A percentile compares a stretch with the other conserved stretches of the same genome.
Evolutionary conservation across 2,888 invertebrate species (phyloP).

Genomic region (Agrotis clavis): DNA sequence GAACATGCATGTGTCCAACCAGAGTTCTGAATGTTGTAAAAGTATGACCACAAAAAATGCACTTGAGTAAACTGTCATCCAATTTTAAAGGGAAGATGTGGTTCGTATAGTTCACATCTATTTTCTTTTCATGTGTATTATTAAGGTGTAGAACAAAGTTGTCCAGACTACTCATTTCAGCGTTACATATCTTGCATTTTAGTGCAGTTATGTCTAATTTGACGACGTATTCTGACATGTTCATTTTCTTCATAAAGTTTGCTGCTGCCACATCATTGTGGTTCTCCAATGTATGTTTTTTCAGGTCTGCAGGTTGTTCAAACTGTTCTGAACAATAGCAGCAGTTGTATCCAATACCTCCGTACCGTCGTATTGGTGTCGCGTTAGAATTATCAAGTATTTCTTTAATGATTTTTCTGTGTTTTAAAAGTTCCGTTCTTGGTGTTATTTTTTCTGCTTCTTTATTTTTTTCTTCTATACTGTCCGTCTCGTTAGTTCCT

Average conservation of each 20-base stretch:
- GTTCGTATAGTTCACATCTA: constrained; percentile 67
- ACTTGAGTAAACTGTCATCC: constrained; percentile 57
- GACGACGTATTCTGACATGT: constrained; percentile 71
- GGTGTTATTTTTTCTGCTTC: constrained; percentile 52
- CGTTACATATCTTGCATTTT: constrained; percentile 55
- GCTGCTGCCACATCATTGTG: constrained; percentile 66
- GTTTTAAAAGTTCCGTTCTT: constrained; percentile 70
- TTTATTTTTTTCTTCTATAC: not conserved
- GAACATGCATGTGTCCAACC: constrained; percentile 75
- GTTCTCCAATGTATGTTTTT: constrained; percentile 69
- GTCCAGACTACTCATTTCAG: constrained; percentile 57
- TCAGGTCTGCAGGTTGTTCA: constrained; percentile 70
- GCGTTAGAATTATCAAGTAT: constrained; percentile 76
- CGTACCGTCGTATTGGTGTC: constrained; percentile 74
- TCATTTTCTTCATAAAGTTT: constrained; percentile 70
- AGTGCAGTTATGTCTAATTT: constrained; percentile 76
- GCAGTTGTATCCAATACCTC: constrained; percentile 75
- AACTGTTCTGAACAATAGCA: constrained; percentile 72
- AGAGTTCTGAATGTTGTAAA: constrained; percentile 57
- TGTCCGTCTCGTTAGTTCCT: not conserved
- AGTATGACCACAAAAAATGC: constrained; percentile 45
- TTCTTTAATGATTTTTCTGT: constrained; percentile 71
- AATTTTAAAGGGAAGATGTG: constrained; percentile 77
- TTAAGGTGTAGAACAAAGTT: constrained; percentile 62
- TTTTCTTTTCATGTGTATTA: constrained; percentile 58